Percentiles rank a stretch among this genome's conserved stretches.
phyloP scores from a whole-genome alignment of 2,113 vertebrate species.

The Hemibagrus wyckioides region DNA sequence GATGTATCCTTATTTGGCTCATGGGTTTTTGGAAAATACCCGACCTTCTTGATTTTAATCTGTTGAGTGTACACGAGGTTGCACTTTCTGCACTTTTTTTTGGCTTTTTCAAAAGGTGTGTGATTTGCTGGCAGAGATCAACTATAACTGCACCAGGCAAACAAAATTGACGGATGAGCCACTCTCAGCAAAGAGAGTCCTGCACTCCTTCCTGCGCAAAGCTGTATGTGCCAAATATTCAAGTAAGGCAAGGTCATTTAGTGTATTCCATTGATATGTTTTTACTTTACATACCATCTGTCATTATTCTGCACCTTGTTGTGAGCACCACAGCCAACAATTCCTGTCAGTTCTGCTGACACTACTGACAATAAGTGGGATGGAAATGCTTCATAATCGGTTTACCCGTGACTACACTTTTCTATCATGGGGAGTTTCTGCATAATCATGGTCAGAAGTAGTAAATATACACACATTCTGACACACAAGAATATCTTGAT shows the following conservation, averaged over 20 bases:
- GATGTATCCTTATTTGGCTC: neutral
- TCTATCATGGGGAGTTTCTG: neutral
- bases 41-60: neutral
- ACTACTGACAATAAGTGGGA: neutral
- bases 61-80: neutral
- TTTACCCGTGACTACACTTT: neutral
- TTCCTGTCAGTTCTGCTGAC: neutral
- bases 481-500: neutral
- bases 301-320: neutral
- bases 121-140: neutral
- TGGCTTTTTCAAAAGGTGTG: neutral
- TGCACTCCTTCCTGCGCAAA: neutral
- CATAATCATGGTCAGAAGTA: neutral
- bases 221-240: neutral
- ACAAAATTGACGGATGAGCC: neutral
- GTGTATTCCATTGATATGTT: neutral
- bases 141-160: neutral
- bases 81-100: neutral
- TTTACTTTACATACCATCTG: neutral
- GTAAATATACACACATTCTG: neutral
- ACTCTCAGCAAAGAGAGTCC: neutral
- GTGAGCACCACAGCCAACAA: neutral
- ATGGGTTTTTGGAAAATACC: neutral
- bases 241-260: neutral
- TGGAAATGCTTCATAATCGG: neutral